Conservation (phyloP, 2,113 vertebrate species). For the Heterochromis multidens region DNA sequence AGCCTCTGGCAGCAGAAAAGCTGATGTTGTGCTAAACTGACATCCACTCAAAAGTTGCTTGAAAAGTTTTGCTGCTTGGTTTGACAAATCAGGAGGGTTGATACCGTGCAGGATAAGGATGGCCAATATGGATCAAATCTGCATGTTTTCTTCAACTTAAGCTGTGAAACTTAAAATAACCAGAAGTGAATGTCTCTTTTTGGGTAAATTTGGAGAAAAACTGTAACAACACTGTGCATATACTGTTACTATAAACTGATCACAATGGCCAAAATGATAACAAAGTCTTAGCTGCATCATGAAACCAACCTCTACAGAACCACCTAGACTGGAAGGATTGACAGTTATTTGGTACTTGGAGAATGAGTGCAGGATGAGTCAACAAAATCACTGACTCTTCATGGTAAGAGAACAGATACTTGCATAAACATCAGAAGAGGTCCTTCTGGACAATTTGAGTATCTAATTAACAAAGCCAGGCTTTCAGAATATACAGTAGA, state of each 20-base stretch:
- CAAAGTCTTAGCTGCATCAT: background rate
- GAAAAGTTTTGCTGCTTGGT: background rate
- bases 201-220: background rate
- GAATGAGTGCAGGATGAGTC: background rate
- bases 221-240: background rate
- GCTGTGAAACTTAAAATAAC: background rate
- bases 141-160: background rate
- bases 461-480: background rate
- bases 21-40: background rate
- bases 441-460: background rate
- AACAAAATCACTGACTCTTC: background rate
- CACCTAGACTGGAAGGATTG: background rate
- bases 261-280: background rate
- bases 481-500: background rate
- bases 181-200: too few relatives aligned
- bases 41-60: background rate
- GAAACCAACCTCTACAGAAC: background rate
- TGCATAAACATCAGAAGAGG: background rate
- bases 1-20: background rate
- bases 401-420: background rate
- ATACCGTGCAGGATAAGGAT: background rate
- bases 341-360: background rate
- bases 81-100: background rate
- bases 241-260: background rate
- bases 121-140: background rate